Conservation (phyloP, 2,113 vertebrate genomes). For the Salvelinus sp. region DNA sequence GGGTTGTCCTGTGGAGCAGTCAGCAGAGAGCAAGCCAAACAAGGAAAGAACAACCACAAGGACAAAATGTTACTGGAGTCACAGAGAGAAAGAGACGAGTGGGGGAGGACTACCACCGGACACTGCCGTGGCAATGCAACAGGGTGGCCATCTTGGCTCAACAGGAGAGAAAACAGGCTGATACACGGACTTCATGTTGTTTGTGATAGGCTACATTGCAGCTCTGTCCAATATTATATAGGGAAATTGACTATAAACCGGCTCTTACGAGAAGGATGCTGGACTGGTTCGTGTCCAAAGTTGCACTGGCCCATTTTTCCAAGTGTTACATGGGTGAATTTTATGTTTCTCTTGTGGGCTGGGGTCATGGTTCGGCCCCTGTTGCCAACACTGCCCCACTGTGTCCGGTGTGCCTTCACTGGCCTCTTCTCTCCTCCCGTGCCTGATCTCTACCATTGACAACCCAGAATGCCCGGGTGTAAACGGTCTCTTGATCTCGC, state of each 20-base stretch:
- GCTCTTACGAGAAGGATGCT: not conserved
- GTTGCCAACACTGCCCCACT: slow-evolving; percentile 43
- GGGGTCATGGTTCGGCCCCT: not conserved
- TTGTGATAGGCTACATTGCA: not conserved
- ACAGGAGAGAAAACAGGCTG: not conserved
- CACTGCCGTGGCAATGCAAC: slow-evolving; percentile 40
- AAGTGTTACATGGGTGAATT: not conserved
- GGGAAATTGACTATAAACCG: not conserved
- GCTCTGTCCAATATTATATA: not conserved
- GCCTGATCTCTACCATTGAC: slow-evolving; percentile 66
- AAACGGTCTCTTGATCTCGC: slow-evolving; percentile 30
- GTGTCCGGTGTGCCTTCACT: slow-evolving; percentile 78
- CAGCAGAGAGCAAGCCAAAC: slow-evolving; percentile 81
- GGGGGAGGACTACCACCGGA: slow-evolving; percentile 63
- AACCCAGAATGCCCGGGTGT: slow-evolving; percentile 15
- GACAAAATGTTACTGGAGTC: slow-evolving; percentile 88
- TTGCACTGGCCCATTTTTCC: too few species aligned
- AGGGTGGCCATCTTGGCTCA: slow-evolving; percentile 28
- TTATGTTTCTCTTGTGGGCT: not conserved
- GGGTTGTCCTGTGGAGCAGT: slow-evolving; percentile 93
- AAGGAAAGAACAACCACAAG: slow-evolving; percentile 86
- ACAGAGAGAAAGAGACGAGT: slow-evolving; percentile 57
- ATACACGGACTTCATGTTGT: not conserved
- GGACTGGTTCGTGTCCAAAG: too few species aligned
- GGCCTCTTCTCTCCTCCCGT: slow-evolving; percentile 69